phyloP scores from a whole-genome alignment of 2,797 vertebrate species.

The Atherinosoma microstoma region DNA sequence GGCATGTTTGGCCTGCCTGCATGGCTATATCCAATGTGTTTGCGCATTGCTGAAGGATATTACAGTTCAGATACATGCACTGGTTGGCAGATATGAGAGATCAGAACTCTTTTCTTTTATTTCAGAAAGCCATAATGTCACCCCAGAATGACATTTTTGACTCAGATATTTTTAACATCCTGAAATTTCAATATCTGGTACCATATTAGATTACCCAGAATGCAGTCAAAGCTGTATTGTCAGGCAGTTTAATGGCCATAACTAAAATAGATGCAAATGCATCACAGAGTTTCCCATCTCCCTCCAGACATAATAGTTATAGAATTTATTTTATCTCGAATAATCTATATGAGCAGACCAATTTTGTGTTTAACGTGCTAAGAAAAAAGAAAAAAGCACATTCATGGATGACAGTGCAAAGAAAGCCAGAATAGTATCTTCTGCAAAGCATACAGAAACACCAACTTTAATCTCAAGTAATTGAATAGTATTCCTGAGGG shows the following conservation, averaged over 20 bases:
- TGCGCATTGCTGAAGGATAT: slow-evolving; percentile 63
- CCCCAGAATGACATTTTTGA: slow-evolving; percentile 8
- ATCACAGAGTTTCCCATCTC: background rate
- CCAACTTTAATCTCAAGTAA: slow-evolving; percentile 18
- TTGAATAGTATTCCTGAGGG: background rate
- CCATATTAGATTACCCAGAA: slow-evolving; percentile 5
- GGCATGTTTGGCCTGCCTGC: slow-evolving; percentile 44
- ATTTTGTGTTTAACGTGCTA: too few species aligned
- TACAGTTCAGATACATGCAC: slow-evolving; percentile 42
- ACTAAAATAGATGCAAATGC: slow-evolving; percentile 24
- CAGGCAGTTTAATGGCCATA: slow-evolving; percentile 13
- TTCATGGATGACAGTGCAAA: background rate
- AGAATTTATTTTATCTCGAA: background rate
- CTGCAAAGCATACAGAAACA: background rate
- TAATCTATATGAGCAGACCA: background rate
- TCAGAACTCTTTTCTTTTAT: slow-evolving; percentile 24
- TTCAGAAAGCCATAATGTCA: slow-evolving; percentile 8
- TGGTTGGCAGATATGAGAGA: slow-evolving; percentile 23
- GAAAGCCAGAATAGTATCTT: background rate
- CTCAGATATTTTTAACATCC: slow-evolving; percentile 6
- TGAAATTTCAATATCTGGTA: background rate
- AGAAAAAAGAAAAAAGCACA: too few species aligned
- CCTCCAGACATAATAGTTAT: background rate
- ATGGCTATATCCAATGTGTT: slow-evolving; percentile 42
- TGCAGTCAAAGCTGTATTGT: background rate